Base-by-base conservation (phyloP, 2,888 invertebrate genomes). In the Andrena haemorrhoa region DNA sequence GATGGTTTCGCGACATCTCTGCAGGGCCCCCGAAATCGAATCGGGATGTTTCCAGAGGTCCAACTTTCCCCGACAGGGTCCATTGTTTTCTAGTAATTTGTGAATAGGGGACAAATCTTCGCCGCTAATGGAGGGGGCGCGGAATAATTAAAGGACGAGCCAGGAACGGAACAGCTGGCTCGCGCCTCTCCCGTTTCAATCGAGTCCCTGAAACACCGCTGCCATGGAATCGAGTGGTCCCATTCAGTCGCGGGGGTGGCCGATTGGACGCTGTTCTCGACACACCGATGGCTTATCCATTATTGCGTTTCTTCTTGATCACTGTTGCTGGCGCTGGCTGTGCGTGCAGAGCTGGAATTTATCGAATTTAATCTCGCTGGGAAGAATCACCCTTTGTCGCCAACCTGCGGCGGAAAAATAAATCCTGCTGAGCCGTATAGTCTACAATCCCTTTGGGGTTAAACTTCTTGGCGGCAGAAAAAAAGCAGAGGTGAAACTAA, bases 291-390 rank as follows among this genome's bases (percentile, higher is more conserved):
- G 47, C n/a, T 31, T 49, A 20, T 60, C 60, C 60, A 47, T 70
- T 70, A 70, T 60, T 61, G 20, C 35, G 61, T 61, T 60, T 61
- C 31, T 60, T 51, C 31, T 49, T 61, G 49, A 61, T 23, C 61
- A 49, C 35, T 10, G 41, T 12, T 26, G 7, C 29, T 26, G 41
- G 41, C 41, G 16, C 56, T 10, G 20, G 20, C 10, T 26, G 23
- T 23, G 49, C 47, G 29, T 29, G 26, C 16, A 29, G 6, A 4
- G 16, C n/a, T n/a, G 47, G 35, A 31, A 35, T 56, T 58, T 41
- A 53, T 69, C 26, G 56, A 41, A 16, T 58, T 41, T 23, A 56
- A 56, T 69, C 26, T 26, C 7, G 26, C 10, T 5, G 7, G n/a
- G 6, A 12, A 20, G 60, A 51, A 51, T 63, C 56, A 26, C 26